Conservation (phyloP, 2,888 invertebrate genomes). For the Melikaiella ostensackeni region DNA sequence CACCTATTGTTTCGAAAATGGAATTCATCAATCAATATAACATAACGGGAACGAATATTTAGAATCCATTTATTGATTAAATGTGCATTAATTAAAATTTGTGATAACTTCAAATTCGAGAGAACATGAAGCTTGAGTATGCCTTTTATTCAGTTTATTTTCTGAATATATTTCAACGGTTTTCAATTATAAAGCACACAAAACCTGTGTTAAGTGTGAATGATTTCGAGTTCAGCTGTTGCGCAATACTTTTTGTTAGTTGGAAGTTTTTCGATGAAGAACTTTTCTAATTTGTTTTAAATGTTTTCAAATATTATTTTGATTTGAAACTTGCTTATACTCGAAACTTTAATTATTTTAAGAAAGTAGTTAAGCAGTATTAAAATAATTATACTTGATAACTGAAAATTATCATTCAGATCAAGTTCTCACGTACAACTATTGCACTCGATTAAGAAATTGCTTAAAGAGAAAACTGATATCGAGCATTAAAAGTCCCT, state of each 20-base stretch:
- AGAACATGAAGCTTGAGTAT: background rate
- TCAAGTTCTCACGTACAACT: background rate
- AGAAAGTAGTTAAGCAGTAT: background rate
- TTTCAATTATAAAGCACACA: too few relatives aligned
- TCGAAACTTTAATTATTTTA: background rate
- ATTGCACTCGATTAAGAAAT: background rate
- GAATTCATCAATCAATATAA: too few relatives aligned
- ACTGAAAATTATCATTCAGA: background rate
- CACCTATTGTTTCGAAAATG: too few relatives aligned
- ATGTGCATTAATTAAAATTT: too few relatives aligned
- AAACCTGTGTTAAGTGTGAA: too few relatives aligned
- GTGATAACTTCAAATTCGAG: too few relatives aligned
- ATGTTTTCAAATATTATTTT: background rate
- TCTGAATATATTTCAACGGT: too few relatives aligned
- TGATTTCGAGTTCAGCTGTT: background rate
- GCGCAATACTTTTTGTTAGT: background rate
- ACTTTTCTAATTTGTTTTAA: background rate
- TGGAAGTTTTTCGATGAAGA: background rate
- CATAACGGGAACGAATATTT: too few relatives aligned
- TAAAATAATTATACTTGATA: background rate
- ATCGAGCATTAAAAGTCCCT: background rate
- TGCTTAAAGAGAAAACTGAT: background rate
- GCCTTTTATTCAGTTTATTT: background rate
- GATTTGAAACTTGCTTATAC: background rate
- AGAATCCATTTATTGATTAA: too few relatives aligned